Conservation (phyloP, 2,797 vertebrate species). For the Sylvia borin region DNA sequence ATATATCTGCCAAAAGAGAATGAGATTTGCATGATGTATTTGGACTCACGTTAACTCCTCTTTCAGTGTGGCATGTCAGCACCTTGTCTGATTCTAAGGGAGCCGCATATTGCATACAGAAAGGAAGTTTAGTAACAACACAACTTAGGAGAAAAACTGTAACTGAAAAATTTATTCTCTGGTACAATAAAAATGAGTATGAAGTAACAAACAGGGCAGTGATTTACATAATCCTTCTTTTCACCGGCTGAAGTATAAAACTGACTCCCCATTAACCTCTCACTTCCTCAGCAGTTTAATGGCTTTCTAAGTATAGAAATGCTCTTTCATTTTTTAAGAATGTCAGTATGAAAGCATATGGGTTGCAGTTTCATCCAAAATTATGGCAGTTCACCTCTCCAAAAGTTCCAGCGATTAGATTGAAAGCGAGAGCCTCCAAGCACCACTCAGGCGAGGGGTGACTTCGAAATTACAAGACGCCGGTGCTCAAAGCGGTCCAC, state of each 20-base stretch:
- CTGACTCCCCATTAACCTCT: not conserved
- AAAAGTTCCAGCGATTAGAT: not conserved
- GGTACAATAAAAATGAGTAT: not conserved
- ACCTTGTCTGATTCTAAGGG: not conserved
- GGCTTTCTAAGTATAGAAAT: not conserved
- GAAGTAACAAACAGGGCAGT: not conserved
- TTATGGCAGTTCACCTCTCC: not conserved
- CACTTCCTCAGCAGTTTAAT: not conserved
- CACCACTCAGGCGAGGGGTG: not conserved
- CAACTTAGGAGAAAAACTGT: not conserved
- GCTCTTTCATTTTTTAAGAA: not conserved
- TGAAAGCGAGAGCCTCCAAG: not conserved
- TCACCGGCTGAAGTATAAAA: conserved; percentile 4
- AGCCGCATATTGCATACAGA: not conserved
- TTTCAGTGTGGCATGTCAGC: not conserved
- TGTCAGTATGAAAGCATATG: not conserved
- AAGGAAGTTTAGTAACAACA: not conserved
- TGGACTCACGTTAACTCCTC: not conserved
- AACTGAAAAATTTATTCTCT: not conserved
- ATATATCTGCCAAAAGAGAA: not conserved
- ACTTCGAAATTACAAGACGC: not conserved
- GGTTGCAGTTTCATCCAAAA: not conserved
- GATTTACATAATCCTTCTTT: not conserved
- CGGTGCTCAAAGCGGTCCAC: not conserved
- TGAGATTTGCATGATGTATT: not conserved